Conservation (phyloP, 2,113 vertebrate species). For the Ploceus nigricollis region DNA sequence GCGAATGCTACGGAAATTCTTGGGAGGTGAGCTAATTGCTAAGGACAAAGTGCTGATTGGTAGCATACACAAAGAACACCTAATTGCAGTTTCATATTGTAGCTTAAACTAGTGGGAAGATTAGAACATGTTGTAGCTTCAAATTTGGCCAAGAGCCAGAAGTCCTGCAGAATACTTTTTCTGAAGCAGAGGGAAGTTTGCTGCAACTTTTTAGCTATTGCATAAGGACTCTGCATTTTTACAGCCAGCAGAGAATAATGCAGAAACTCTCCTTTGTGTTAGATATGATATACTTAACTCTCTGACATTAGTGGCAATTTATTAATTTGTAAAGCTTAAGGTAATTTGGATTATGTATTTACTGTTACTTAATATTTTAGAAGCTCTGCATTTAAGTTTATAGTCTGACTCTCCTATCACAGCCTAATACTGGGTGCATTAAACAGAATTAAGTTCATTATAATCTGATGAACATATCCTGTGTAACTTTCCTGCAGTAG, state of each 20-base stretch:
- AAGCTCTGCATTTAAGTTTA: background rate
- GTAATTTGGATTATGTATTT: background rate
- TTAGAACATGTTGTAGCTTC: background rate
- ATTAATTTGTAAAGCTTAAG: background rate
- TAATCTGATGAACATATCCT: background rate
- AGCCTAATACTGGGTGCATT: background rate
- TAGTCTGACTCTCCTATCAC: background rate
- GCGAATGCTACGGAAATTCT: background rate
- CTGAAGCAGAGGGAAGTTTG: background rate
- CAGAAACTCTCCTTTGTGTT: background rate
- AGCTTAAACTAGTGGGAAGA: background rate
- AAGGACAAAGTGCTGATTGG: background rate
- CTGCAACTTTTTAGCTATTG: background rate
- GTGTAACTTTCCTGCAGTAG: background rate
- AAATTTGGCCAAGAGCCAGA: background rate
- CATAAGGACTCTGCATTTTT: background rate
- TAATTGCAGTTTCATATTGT: background rate
- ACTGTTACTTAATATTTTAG: background rate
- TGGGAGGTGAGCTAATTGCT: slow-evolving; percentile 56
- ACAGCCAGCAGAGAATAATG: background rate
- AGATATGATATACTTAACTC: background rate
- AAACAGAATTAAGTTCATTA: background rate
- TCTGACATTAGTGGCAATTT: background rate
- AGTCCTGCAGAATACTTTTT: background rate
- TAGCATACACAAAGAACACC: background rate